phyloP scores from a whole-genome alignment of 2,797 vertebrate species.

The Lagocephalus sceleratus region DNA sequence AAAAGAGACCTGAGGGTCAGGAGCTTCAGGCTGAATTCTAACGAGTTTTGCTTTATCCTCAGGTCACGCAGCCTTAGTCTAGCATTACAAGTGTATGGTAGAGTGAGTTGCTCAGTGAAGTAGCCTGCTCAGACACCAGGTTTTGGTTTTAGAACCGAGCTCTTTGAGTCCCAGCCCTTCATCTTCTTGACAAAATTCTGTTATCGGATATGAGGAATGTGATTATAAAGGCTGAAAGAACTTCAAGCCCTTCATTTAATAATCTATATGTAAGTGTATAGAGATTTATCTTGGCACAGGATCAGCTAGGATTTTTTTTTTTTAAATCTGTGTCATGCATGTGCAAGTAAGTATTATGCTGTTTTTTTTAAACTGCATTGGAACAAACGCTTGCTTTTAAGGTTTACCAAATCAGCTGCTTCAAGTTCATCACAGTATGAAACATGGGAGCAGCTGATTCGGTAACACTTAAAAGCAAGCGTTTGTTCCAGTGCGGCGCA shows the following conservation, averaged over 20 bases:
- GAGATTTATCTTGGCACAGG: not conserved
- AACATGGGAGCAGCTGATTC: too few relatives aligned
- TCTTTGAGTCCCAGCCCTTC: not conserved
- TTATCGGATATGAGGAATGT: too few relatives aligned
- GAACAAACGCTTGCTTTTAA: too few relatives aligned
- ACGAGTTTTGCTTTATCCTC: conserved; percentile 49
- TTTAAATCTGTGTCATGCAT: not conserved
- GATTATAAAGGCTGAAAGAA: too few relatives aligned
- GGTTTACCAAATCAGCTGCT: too few relatives aligned
- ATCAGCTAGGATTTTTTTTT: not conserved
- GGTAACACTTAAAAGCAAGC: too few relatives aligned
- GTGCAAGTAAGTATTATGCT: not conserved
- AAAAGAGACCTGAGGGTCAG: conserved; percentile 43
- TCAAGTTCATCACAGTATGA: too few relatives aligned
- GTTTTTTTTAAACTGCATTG: too few relatives aligned
- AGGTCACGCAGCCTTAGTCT: conserved; percentile 47
- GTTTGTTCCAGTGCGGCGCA: too few relatives aligned
- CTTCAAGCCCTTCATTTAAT: not conserved
- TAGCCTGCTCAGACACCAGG: conserved; percentile 21
- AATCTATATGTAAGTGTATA: not conserved
- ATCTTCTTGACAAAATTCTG: too few relatives aligned
- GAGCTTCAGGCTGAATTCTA: conserved; percentile 52
- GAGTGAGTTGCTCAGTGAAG: conserved; percentile 20
- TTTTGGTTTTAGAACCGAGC: conserved; percentile 7
- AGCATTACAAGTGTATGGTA: conserved; percentile 35